Evolutionary conservation across 2,888 invertebrate genomes (phyloP).

Genomic region (Theretra japonica): DNA sequence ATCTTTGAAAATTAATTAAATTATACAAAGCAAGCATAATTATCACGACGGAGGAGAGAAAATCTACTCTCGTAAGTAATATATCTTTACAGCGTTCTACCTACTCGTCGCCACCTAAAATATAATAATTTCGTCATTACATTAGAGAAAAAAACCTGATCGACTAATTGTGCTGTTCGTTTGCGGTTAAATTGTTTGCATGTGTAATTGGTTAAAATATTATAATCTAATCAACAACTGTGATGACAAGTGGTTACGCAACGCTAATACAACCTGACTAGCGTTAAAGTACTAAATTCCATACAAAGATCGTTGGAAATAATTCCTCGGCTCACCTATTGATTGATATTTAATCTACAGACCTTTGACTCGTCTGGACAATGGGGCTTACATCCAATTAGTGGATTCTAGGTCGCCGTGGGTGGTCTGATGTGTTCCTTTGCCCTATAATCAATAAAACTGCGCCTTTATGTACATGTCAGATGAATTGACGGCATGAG

Average conservation of each 20-base stretch:
- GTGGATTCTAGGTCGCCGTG: slow-evolving; percentile 53
- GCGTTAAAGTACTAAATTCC: slow-evolving; percentile 25
- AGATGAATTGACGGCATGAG: slow-evolving; percentile 54
- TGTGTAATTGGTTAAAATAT: slow-evolving; percentile 15
- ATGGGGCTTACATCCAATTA: slow-evolving; percentile 68
- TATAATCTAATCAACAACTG: background rate
- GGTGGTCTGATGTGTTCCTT: slow-evolving; percentile 67
- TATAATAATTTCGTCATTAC: too few relatives aligned
- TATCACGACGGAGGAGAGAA: too few relatives aligned
- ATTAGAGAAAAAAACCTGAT: background rate
- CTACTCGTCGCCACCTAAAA: too few relatives aligned
- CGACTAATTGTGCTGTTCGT: background rate
- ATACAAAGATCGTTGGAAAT: slow-evolving; percentile 37
- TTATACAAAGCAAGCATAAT: too few relatives aligned
- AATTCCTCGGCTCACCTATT: slow-evolving; percentile 37
- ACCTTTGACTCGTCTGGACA: slow-evolving; percentile 73
- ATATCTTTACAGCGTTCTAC: too few relatives aligned
- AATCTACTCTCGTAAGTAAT: too few relatives aligned
- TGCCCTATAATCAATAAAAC: slow-evolving; percentile 68
- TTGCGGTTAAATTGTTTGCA: slow-evolving; percentile 15
- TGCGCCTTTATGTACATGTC: slow-evolving; percentile 56
- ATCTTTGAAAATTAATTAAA: background rate
- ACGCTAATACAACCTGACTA: slow-evolving; percentile 6
- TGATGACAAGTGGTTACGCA: slow-evolving; percentile 10
- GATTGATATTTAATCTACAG: slow-evolving; percentile 67